These are phyloP conservation scores for Embidobia sp. DNA, from an alignment of 2,888 invertebrate species.

Conservation along the genomic window DNA sequence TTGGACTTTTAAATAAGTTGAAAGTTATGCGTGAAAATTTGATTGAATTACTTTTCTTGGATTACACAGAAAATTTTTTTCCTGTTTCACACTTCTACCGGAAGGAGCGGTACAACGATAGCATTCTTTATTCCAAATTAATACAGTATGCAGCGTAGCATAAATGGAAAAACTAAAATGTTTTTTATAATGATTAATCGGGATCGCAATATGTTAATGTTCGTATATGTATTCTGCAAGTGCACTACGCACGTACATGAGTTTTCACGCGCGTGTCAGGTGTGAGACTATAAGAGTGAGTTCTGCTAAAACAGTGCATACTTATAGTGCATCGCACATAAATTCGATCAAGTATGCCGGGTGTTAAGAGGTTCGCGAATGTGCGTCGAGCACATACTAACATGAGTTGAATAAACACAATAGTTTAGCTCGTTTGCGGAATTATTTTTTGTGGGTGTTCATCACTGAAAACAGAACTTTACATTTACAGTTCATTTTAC, in stretches of 20 bases:
- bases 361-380: slow-evolving; percentile 72
- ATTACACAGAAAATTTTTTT: slow-evolving; percentile 1
- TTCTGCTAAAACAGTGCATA: slow-evolving; percentile 64
- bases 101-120: slow-evolving; percentile 39
- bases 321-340: slow-evolving; percentile 74
- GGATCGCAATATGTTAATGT: slow-evolving; percentile 20
- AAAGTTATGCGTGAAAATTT: too few relatives aligned
- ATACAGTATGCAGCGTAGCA: slow-evolving; percentile 47
- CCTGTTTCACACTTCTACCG: too few relatives aligned
- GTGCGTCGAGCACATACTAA: slow-evolving; percentile 70
- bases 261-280: slow-evolving; percentile 65
- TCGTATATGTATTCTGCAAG: slow-evolving; percentile 44
- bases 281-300: slow-evolving; percentile 61
- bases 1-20: too few relatives aligned
- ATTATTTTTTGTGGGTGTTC: too few relatives aligned
- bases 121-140: slow-evolving; percentile 47
- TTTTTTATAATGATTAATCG: slow-evolving; percentile 60
- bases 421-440: slow-evolving; percentile 71
- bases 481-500: too few relatives aligned
- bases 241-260: slow-evolving; percentile 59
- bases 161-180: slow-evolving; percentile 57
- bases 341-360: slow-evolving; percentile 75
- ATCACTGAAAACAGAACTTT: too few relatives aligned
- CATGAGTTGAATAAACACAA: slow-evolving; percentile 73
- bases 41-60: too few relatives aligned